Evolutionary conservation across 1,140 invertebrate species (phyloP).

Genomic region (Zaprionus ornatus): DNA sequence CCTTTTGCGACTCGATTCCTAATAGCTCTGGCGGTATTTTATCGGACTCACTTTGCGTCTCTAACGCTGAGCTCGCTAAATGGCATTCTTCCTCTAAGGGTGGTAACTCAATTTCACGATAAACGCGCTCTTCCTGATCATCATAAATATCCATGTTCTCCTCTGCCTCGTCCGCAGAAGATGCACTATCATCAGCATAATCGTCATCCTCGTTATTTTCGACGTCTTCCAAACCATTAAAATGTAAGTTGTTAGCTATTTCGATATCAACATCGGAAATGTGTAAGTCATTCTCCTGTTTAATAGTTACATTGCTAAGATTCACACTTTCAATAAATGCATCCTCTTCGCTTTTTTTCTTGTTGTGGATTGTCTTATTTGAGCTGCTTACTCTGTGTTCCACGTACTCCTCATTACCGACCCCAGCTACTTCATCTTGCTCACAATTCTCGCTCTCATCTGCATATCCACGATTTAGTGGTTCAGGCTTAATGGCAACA

Average conservation of each 20-base stretch:
- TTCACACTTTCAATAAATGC: conserved; percentile 66
- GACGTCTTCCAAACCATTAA: conserved; percentile 40
- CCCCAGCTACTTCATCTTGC: background rate
- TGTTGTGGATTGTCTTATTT: conserved; percentile 61
- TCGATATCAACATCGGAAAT: conserved; percentile 44
- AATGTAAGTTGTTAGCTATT: conserved; percentile 24
- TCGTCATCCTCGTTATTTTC: conserved; percentile 51
- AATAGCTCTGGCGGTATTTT: background rate
- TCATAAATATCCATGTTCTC: conserved; percentile 59
- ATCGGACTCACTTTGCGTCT: background rate
- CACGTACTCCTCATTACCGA: background rate
- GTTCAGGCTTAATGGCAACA: conserved; percentile 70
- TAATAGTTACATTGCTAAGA: conserved; percentile 63
- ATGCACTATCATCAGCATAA: conserved; percentile 55
- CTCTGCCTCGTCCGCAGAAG: conserved; percentile 67
- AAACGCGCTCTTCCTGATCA: conserved; percentile 61
- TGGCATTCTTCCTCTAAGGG: conserved; percentile 36
- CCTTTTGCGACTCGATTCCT: background rate
- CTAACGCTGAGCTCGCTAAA: background rate
- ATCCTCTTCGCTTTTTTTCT: conserved; percentile 56
- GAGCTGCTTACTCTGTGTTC: background rate
- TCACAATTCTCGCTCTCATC: conserved; percentile 31
- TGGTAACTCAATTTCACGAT: conserved; percentile 68
- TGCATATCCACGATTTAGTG: conserved; percentile 57
- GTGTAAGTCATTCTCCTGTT: conserved; percentile 72